Percentiles rank a stretch among this genome's conserved stretches.
phyloP scores from a whole-genome alignment of 2,888 invertebrate species.

The Netelia fuscicornis region DNA sequence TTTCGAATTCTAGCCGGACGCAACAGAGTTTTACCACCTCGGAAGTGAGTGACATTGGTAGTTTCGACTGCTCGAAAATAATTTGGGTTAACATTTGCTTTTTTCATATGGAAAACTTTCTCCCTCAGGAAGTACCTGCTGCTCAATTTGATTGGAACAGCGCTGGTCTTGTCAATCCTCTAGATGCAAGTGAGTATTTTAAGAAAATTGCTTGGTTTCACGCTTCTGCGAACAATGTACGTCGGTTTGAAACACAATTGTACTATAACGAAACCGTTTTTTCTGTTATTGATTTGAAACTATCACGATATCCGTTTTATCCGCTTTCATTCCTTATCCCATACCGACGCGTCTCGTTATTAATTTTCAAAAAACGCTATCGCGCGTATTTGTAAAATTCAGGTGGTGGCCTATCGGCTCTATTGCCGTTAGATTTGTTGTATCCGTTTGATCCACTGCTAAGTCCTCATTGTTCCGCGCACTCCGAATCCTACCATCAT shows the following conservation, averaged over 20 bases:
- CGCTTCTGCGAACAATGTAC: conserved; percentile 35
- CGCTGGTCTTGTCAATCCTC: conserved; percentile 90
- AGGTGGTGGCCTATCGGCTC: conserved; percentile 84
- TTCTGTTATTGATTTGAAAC: conserved; percentile 73
- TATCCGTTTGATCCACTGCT: conserved; percentile 84
- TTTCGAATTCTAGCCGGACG: conserved; percentile 69
- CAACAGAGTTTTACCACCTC: conserved; percentile 71
- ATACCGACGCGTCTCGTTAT: conserved; percentile 16
- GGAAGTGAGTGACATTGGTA: conserved; percentile 75
- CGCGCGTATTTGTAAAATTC: conserved; percentile 47
- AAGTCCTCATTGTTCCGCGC: conserved; percentile 83
- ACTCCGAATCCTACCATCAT: conserved; percentile 84
- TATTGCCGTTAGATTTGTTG: conserved; percentile 83
- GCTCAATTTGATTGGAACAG: conserved; percentile 92
- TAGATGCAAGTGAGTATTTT: conserved; percentile 86
- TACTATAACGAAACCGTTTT: conserved; percentile 69
- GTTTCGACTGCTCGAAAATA: not conserved
- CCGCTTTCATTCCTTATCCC: conserved; percentile 49
- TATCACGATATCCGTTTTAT: conserved; percentile 59
- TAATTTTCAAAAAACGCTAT: conserved; percentile 33
- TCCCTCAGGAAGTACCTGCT: conserved; percentile 86
- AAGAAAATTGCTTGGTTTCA: not conserved
- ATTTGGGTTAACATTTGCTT: too few relatives aligned
- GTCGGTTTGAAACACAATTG: conserved; percentile 57
- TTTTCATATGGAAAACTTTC: not conserved